A percentile compares a stretch with the other conserved stretches of the same genome.
Conservation (phyloP, 2,888 invertebrate species). For the Ennomos quercinarius region DNA sequence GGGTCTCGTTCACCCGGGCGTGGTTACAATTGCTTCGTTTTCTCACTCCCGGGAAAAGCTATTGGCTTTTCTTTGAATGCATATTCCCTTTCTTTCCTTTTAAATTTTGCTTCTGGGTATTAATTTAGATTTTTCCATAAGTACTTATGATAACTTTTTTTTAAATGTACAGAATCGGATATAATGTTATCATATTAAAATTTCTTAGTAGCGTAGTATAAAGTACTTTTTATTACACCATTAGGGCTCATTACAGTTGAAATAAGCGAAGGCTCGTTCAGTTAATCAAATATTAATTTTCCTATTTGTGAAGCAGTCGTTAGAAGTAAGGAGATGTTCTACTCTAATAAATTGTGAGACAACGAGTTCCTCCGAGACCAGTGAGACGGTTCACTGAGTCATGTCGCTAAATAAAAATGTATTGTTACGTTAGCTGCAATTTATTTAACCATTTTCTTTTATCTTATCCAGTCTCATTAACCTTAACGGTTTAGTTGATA, state of each 20-base stretch:
- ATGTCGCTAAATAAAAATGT: conserved; percentile 18
- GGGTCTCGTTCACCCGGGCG: conserved; percentile 9
- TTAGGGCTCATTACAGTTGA: conserved; percentile 5
- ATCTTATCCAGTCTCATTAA: conserved; percentile 14
- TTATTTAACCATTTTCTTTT: conserved; percentile 17
- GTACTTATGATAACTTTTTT: too few species aligned
- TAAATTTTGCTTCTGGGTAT: neutral
- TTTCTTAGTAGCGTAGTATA: neutral
- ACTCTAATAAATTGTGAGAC: conserved; percentile 23
- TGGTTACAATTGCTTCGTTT: conserved; percentile 25
- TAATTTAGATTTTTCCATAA: too few species aligned
- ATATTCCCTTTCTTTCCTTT: neutral
- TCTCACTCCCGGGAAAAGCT: conserved; percentile 14
- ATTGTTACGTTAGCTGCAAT: conserved; percentile 4
- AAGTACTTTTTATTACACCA: conserved; percentile 6
- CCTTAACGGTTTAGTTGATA: conserved; percentile 1
- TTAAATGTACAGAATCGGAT: too few species aligned
- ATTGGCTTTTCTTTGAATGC: conserved; percentile 22
- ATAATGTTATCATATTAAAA: too few species aligned
- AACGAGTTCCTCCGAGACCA: conserved; percentile 22
- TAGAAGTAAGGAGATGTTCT: conserved; percentile 6
- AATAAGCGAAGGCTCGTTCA: conserved; percentile 5
- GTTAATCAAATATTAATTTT: conserved; percentile 19
- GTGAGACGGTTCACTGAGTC: conserved; percentile 19
- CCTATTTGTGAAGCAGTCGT: conserved; percentile 5